Base-by-base conservation (phyloP, 2,888 invertebrate genomes). In the Halocaridina rubra region DNA sequence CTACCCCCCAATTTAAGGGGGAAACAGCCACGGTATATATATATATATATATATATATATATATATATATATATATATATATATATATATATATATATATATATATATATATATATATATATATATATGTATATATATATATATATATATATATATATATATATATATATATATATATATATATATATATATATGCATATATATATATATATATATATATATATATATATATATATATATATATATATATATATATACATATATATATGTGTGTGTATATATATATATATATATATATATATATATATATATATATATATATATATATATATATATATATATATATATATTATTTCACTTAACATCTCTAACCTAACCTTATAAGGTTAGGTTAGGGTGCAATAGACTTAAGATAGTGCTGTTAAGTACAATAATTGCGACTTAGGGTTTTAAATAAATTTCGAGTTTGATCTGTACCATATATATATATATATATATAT, bases 181-280 rank as follows among this genome's bases (percentile, higher is more conserved):
- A 72, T 72, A 72, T 72, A 72, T 72, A 72, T 72, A 72, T 72
- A 72, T 72, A 72, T 72, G 32, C n/a, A 53, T 53, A 53, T 53
- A 53, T 53, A 53, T 53, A 53, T 53, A 53, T 53, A 5, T 53
- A 53, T 53, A 53, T 53, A 53, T 53, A 13, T 53, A 53, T 53
- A 53, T 53, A 53, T 53, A 53, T 53, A 53, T 53, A 13, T 53
- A 53, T 53, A 53, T 53, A 53, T 13, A 10, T 10, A 53, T 53
- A 53, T 53, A 53, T 13, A 53, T 53, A 53, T 4, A 53, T 53
- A 53, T 4, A 53, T 53, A 53, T 53, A 53, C 19, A 53, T 53
- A 53, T 7, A 53, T 7, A 53, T 53, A 53, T 53, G 16, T 53
- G 0, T 53, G 8, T 53, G 8, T 53, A 53, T 53, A 53, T 53